Base-by-base conservation (phyloP, 92 coral and sea anemone species). In the Paragorgia papillata region DNA sequence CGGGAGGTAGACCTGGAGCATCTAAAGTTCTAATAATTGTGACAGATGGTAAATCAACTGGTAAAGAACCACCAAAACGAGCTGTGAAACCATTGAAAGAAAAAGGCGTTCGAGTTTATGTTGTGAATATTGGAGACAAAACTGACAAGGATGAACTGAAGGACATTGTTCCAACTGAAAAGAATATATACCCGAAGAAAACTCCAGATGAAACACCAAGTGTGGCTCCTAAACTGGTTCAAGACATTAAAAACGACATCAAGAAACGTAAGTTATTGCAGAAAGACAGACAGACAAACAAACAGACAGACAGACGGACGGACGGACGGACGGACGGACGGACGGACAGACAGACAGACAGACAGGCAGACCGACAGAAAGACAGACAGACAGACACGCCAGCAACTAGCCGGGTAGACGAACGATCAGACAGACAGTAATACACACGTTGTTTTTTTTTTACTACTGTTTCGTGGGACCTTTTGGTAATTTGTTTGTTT, bases 1-100 rank as follows among this genome's bases (percentile, higher is more conserved):
- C 91, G 12, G 79, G 89, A 21, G 96, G 85, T 26, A 69, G 96
- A 62, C 85, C 93, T 12, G 85, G 74, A 3, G 92, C 97, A 10
- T 86, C 71, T 44, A 84, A 83, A 74, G 83, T 90, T n/a, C 75
- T 93, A 37, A 87, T 93, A 9, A 79, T 93, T 31, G 75, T 93
- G 39, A 90, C 89, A 76, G 92, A 90, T 66, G 89, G 86, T n/a
- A 88, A 82, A 66, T 88, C 92, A 2, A 55, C 66, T 53, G 78
- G 78, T 7, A 79, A 74, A 56, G 71, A 51, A 35, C 80, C 64
- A 31, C 77, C 86, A 33, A 59, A 66, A 66, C 67, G 82, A 15
- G 96, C 92, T 17, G 82, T 89, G 15, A 82, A 55, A 59, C 85
- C 88, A 19, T 79, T 93, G 20, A 85, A 82, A 66, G 85, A 82